Evolutionary conservation across 2,888 invertebrate species (phyloP).

Genomic region (Callimorpha dominula): DNA sequence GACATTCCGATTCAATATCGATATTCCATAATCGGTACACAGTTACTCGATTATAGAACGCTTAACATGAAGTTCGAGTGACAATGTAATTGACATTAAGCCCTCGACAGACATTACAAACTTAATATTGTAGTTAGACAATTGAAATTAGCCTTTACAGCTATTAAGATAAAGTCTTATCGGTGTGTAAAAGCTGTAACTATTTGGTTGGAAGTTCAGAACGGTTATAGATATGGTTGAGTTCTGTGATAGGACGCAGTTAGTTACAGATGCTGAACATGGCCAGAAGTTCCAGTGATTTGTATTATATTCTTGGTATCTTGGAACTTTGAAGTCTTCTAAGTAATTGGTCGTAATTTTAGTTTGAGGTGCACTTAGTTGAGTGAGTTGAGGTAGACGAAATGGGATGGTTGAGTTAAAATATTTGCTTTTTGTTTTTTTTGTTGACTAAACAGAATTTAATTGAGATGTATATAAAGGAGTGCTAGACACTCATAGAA

Average conservation of each 20-base stretch:
- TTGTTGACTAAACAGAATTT: neutral
- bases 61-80: constrained; percentile 65
- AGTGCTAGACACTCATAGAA: no score
- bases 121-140: constrained; percentile 38
- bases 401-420: neutral
- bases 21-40: constrained; percentile 50
- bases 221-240: constrained; percentile 69
- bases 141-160: constrained; percentile 65
- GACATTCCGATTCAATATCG: constrained; percentile 25
- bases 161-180: constrained; percentile 57
- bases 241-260: constrained; percentile 57
- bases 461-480: no score
- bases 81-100: constrained; percentile 73
- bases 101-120: constrained; percentile 43
- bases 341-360: constrained; percentile 53
- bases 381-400: constrained; percentile 17
- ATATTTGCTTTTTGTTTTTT: neutral
- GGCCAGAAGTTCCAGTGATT: constrained; percentile 59
- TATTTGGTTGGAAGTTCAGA: constrained; percentile 63
- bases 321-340: constrained; percentile 43
- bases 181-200: constrained; percentile 60
- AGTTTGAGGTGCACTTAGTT: constrained; percentile 12
- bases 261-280: constrained; percentile 62
- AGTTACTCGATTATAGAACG: constrained; percentile 63
- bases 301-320: constrained; percentile 54